Base-by-base conservation (phyloP, 2,888 invertebrate species). In the Caenorhabditis parvicauda region DNA sequence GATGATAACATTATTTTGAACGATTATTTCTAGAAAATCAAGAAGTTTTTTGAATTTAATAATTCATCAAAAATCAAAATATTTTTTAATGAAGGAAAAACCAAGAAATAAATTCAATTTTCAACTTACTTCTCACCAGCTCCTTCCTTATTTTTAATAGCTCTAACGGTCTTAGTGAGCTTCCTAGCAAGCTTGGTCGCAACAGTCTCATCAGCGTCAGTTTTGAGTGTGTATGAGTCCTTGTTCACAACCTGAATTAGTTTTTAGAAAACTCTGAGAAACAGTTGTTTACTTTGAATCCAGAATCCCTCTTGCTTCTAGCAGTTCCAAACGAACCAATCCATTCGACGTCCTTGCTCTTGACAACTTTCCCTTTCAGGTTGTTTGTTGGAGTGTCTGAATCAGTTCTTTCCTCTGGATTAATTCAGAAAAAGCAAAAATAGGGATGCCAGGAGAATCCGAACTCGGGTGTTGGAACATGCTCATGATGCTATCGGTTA, bases 301-400 rank as follows among this genome's bases (percentile, higher is more conserved):
- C 60, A 21, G 67, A 22, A 19, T 58, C 45, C 42, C 74, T 45
- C 50, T 70, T 72, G 7, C 51, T 54, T 51, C 72, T 46, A 7
- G 64, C 61, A 17, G 59, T 62, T 48, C 70, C 71, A 38, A 74
- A 71, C 7, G 67, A 64, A 27, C 73, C 70, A 19, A 59, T 55
- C 71, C 71, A 71, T 47, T 70, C 59, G 9, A 71, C 22, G 19
- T 60, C 46, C 45, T 60, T 55, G 37, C 54, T 48, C 60, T 44
- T 52, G 28, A 24, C 14, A 27, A 27, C 9, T 21, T 42, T 57
- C 22, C n/a, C 45, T 56, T 29, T 53, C 35, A 25, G 37, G 44
- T 12, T 48, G 48, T 17, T n/a, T 9, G 9, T 9, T 32, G 35
- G 35, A 32, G 9, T 9, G 9, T 32, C 35, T 32, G 35, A 32